A percentile compares a stretch with the other conserved stretches of the same genome.
Conservation (phyloP, 2,113 vertebrate species). For the Carlito syrichta region DNA sequence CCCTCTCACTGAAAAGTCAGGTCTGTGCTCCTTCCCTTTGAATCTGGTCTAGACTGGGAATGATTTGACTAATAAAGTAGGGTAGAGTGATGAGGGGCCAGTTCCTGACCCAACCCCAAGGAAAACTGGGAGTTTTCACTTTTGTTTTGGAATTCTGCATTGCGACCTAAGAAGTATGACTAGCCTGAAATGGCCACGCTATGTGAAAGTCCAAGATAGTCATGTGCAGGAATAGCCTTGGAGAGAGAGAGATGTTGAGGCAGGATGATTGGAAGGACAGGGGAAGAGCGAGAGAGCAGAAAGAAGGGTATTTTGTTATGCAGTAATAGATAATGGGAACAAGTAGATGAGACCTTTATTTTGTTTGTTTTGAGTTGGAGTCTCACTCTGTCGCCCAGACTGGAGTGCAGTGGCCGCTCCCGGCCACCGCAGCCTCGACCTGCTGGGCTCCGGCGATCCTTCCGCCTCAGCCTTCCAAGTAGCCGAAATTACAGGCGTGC, state of each 20-base stretch:
- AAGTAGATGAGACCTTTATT: too few relatives aligned
- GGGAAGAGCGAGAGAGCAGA: too few relatives aligned
- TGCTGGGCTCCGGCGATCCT: too few relatives aligned
- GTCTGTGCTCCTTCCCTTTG: neutral
- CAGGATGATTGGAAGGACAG: fast-evolving
- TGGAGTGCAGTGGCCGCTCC: too few relatives aligned
- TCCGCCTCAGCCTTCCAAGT: too few relatives aligned
- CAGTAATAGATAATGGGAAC: neutral
- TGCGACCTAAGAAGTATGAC: neutral
- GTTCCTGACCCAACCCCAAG: neutral
- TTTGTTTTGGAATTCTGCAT: neutral
- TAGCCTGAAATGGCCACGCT: neutral
- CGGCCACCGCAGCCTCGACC: too few relatives aligned
- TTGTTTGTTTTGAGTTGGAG: too few relatives aligned
- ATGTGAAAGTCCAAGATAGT: neutral
- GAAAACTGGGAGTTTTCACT: neutral
- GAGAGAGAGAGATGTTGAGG: neutral
- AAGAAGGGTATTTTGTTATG: neutral
- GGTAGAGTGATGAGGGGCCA: neutral
- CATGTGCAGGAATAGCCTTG: neutral
- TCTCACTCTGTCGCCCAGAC: too few relatives aligned
- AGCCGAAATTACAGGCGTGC: too few relatives aligned
- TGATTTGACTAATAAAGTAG: neutral
- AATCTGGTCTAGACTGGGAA: neutral
- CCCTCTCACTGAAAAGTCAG: neutral